These are phyloP conservation scores for Albula goreensis DNA, from an alignment of 2,113 vertebrate species.

Conservation along the genomic window DNA sequence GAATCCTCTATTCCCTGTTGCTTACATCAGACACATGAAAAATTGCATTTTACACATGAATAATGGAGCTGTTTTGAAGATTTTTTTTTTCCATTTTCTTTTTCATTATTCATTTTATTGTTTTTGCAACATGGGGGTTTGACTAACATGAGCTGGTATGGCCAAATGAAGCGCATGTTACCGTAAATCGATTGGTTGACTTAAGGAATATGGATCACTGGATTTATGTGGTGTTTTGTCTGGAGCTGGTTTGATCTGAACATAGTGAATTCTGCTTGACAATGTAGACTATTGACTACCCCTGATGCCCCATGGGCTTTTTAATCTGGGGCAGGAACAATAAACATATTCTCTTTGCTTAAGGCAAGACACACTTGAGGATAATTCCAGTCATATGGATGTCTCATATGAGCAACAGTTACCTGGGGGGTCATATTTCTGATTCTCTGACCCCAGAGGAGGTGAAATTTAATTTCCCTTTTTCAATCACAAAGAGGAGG, in stretches of 20 bases:
- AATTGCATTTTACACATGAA: constrained; percentile 21
- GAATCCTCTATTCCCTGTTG: constrained; percentile 11
- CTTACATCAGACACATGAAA: constrained; percentile 9
- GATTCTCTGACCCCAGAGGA: not conserved
- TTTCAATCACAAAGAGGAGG: too few relatives aligned
- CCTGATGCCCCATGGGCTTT: not conserved
- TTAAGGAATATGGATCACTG: constrained; percentile 14
- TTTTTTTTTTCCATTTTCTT: constrained; percentile 17
- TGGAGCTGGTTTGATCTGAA: not conserved
- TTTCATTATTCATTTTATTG: not conserved
- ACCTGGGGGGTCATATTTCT: not conserved
- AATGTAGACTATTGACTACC: not conserved
- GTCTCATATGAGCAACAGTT: not conserved
- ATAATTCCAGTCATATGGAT: not conserved
- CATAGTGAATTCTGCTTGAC: not conserved
- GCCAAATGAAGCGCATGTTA: constrained; percentile 25
- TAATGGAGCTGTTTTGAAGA: constrained; percentile 30
- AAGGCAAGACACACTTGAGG: not conserved
- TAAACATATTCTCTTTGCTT: too few relatives aligned
- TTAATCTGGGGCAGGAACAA: too few relatives aligned
- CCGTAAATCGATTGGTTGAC: constrained; percentile 20
- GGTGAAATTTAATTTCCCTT: not conserved
- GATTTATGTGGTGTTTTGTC: not conserved
- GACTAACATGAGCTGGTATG: constrained; percentile 7
- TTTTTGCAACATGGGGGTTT: constrained; percentile 15